Evolutionary conservation across 2,888 invertebrate species (phyloP), one percentile per base, ranked within the genome.

Genomic region (Auanema freiburgensis): DNA sequence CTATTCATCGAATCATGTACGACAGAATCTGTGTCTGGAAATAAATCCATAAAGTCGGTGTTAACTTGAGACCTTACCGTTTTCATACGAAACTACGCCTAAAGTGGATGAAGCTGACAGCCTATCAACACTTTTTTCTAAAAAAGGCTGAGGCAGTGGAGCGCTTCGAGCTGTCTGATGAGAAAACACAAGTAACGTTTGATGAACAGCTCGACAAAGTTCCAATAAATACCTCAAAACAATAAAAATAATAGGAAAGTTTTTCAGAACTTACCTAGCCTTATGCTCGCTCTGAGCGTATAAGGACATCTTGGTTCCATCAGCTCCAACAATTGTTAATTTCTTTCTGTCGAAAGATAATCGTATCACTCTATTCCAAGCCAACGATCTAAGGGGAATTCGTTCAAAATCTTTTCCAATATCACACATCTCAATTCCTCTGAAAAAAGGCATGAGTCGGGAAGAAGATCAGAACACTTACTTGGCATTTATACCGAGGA

Each of bases 311-410:
- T 87, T 86, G 41, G 86, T 84, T 21, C 85, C 84, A 53, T 85
- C 85, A 60, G 88, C 86, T 77, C 87, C 87, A 81, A 92, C 92
- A 63, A 91, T 91, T 11, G 92, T 94, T 86, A 97, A 95, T 86
- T 95, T 96, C 86, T 95, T 95, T 18, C 70, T 43, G 44, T 72
- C 67, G 49, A 72, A 72, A 12, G 70, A 68, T 24, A 72, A 87
- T 86, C 94, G 94, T 71, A 92, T 92, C 71, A 97, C 96, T 78
- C 92, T 91, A 80, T 92, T 91, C 96, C 96, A 97, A 63, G 92
- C 89, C 84, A 95, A 94, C 72, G 91, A 90, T 40, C 91, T 90
- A 63, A 90, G 88, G 44, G 84, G 80, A 71, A 84, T 84, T 65
- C 85, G 84, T 63, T 84, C 85, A 12, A 84, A 84, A 63, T 83